Percentiles rank a stretch among this genome's conserved stretches.
Conservation (phyloP, 2,888 invertebrate species). For the Dorcus hopei region DNA sequence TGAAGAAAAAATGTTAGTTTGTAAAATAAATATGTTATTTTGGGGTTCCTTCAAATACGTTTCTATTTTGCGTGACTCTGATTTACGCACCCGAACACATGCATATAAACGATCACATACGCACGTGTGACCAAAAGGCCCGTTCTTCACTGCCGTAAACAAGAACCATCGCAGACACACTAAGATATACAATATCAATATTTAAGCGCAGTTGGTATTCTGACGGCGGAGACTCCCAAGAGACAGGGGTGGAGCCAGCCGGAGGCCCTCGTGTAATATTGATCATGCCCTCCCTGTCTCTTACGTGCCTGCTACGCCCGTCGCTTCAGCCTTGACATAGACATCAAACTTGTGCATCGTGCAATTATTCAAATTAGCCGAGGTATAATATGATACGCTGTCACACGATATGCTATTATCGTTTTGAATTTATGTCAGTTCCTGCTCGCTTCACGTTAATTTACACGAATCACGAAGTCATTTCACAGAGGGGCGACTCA, state of each 20-base stretch:
- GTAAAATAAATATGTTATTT: too few relatives aligned
- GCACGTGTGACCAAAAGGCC: not conserved
- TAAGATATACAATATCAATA: constrained; percentile 33
- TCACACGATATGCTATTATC: constrained; percentile 4
- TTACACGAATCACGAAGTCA: too few relatives aligned
- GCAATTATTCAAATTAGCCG: constrained; percentile 18
- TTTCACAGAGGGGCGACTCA: too few relatives aligned
- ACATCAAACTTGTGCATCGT: constrained; percentile 21
- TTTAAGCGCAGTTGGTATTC: constrained; percentile 39
- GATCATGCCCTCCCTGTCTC: constrained; percentile 39
- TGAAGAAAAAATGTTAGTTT: too few relatives aligned
- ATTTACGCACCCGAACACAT: too few relatives aligned
- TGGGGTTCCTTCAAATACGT: too few relatives aligned
- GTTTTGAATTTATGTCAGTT: not conserved
- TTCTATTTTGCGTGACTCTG: too few relatives aligned
- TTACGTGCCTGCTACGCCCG: constrained; percentile 26
- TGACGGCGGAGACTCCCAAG: constrained; percentile 38
- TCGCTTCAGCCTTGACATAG: constrained; percentile 25
- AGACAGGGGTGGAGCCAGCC: constrained; percentile 40
- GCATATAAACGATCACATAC: too few relatives aligned
- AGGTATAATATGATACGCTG: constrained; percentile 13
- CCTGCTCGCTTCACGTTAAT: not conserved
- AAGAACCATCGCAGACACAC: constrained; percentile 12
- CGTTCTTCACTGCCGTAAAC: not conserved
- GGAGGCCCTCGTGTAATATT: constrained; percentile 44